phyloP scores from a whole-genome alignment of 2,797 vertebrate species.

The Oceanodroma leucorhoa region DNA sequence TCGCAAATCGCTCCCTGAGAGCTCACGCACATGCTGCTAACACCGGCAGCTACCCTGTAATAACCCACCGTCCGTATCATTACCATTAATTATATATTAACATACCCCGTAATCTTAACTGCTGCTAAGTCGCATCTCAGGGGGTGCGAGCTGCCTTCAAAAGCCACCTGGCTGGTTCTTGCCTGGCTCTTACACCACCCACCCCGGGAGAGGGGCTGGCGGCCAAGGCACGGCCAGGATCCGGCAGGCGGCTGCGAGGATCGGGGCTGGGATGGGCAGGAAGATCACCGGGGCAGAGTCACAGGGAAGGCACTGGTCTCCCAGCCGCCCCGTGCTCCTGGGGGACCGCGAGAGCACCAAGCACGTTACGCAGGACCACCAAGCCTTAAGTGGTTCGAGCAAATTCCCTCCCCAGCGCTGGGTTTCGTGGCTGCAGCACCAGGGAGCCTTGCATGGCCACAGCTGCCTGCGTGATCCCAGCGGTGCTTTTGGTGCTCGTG shows the following conservation, averaged over 20 bases:
- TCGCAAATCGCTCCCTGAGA: neutral
- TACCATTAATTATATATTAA: slow-evolving; percentile 28
- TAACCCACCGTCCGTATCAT: neutral
- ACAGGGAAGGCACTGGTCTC: fast-evolving
- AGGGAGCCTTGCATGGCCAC: fast-evolving
- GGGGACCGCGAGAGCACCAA: fast-evolving
- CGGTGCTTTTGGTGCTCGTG: fast-evolving
- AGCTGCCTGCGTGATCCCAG: neutral
- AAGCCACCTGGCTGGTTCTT: slow-evolving; percentile 2
- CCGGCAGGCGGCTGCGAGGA: neutral
- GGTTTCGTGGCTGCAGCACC: neutral
- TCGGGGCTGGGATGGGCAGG: neutral
- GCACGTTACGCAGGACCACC: no score
- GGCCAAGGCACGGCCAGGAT: neutral
- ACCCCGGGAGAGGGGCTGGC: neutral
- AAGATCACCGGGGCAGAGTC: neutral
- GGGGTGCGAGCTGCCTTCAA: neutral
- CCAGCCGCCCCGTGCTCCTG: fast-evolving
- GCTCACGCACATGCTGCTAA: neutral
- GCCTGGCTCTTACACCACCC: neutral
- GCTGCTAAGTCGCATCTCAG: neutral
- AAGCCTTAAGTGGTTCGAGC: fast-evolving
- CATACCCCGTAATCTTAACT: neutral
- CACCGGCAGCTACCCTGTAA: neutral
- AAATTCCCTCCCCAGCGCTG: fast-evolving